Base-by-base conservation (phyloP, 2,888 invertebrate species). In the Patella pellucida region DNA sequence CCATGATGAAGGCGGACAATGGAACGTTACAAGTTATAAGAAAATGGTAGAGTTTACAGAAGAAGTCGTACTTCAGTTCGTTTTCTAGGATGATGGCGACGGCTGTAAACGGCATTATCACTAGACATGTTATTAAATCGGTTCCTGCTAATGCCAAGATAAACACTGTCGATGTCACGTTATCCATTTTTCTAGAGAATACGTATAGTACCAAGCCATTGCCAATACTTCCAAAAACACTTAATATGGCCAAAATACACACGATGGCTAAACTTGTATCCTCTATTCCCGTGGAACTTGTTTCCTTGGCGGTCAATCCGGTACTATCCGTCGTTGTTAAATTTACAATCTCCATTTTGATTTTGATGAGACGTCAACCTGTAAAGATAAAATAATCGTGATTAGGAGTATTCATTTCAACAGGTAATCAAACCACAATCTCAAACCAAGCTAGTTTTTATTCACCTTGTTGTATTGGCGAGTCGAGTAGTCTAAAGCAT, bases 161-260 rank as follows among this genome's bases (percentile, higher is more conserved):
- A 79, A 86, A 86, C 51, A 85, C 79, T 5, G 85, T 86, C 7
- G 86, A 86, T 3, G 83, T 83, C 72, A 84, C 81, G 68, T 87
- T 87, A 74, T 87, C 88, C 52, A 84, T 82, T 69, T 87, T 87
- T 75, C 84, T 78, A 15, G 84, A 79, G 80, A 89, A 90, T 12
- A 90, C 89, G 82, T 89, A 89, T 12, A 90, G 80, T 2, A 90
- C 90, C 9, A 90, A 79, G 1, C 86, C 85, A 78, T 90, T 90
- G 3, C 90, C 90, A 23, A 88, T 80, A 4, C 87, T 86, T 12
- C 83, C 80, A n/a, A 82, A 75, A 3, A 82, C 73, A 52, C 79
- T 72, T 67, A 81, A 78, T 50, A 80, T 76, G 16, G 81, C 74
- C 23, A 81, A 75, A 71, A 83, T 81, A 68, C 75, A 78, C 69